Evolutionary conservation across 2,797 vertebrate species (phyloP).

Genomic region (Menidia menidia): DNA sequence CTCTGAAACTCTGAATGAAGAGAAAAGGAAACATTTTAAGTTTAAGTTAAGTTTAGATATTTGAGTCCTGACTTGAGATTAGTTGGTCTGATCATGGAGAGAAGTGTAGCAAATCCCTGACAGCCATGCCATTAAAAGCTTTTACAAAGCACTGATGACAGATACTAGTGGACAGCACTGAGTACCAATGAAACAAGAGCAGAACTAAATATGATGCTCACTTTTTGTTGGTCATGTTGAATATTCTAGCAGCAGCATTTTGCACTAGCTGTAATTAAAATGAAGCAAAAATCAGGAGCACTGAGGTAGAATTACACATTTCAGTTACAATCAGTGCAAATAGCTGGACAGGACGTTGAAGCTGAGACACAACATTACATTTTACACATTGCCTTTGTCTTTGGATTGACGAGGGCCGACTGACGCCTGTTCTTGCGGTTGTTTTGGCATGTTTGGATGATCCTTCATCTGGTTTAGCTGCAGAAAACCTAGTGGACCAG

Average conservation of each 20-base stretch:
- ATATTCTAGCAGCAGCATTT: slow-evolving; percentile 80
- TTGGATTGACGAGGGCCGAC: slow-evolving; percentile 17
- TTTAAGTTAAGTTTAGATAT: slow-evolving; percentile 24
- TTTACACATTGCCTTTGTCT: neutral
- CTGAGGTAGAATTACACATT: slow-evolving; percentile 60
- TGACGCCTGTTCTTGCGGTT: slow-evolving; percentile 1
- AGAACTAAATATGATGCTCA: slow-evolving; percentile 81
- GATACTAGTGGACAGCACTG: slow-evolving; percentile 68
- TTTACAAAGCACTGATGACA: slow-evolving; percentile 65
- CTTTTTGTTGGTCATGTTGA: slow-evolving; percentile 81
- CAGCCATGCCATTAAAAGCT: slow-evolving; percentile 76
- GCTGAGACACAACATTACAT: slow-evolving; percentile 12
- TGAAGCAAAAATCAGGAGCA: slow-evolving; percentile 79
- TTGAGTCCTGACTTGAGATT: slow-evolving; percentile 40
- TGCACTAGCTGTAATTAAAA: slow-evolving; percentile 82
- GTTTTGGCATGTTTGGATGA: slow-evolving; percentile 1
- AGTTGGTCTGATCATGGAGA: slow-evolving; percentile 58
- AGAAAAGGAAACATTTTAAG: no score
- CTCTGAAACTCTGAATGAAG: neutral
- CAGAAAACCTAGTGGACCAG: neutral
- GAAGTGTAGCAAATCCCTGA: slow-evolving; percentile 65
- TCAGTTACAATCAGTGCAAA: slow-evolving; percentile 63
- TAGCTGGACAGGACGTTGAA: slow-evolving; percentile 43
- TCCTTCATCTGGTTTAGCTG: neutral
- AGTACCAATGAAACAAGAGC: slow-evolving; percentile 72